A percentile compares a stretch with the other conserved stretches of the same genome.
These are phyloP conservation scores for Erpornis zantholeuca DNA, from an alignment of 2,113 vertebrate genomes.

Conservation along the genomic window DNA sequence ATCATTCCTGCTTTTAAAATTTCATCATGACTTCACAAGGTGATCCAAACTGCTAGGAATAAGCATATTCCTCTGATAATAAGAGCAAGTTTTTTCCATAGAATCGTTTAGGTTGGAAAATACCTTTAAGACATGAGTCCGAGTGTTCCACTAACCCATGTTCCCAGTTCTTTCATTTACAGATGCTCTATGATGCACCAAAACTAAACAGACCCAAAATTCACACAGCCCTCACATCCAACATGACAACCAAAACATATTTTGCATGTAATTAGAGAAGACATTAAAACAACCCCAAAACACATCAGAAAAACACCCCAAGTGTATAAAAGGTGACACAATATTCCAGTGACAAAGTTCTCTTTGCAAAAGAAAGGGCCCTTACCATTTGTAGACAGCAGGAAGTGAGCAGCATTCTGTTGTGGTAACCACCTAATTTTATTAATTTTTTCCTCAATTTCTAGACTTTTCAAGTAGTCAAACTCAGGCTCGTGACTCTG, in stretches of 20 bases:
- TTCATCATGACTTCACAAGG: background rate
- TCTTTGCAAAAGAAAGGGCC: background rate
- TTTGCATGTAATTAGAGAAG: background rate
- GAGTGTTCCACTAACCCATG: background rate
- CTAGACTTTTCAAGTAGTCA: conserved; percentile 44
- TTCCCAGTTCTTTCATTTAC: background rate
- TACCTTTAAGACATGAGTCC: background rate
- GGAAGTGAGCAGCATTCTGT: conserved; percentile 38
- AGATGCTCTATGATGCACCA: background rate
- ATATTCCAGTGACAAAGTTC: background rate
- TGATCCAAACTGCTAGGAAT: background rate
- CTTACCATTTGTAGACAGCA: conserved; percentile 31
- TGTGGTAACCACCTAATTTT: conserved; percentile 29
- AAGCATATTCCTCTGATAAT: accelerated
- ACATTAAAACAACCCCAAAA: background rate
- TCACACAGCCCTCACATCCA: background rate
- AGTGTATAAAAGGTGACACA: background rate
- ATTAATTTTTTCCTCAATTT: conserved; percentile 40
- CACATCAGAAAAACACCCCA: background rate
- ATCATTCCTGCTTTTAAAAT: background rate
- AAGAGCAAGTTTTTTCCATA: background rate
- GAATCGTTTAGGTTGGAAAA: background rate
- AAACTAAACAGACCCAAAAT: background rate
- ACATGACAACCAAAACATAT: background rate
- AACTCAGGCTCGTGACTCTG: conserved; percentile 25